phyloP scores from a whole-genome alignment of 1,140 invertebrate genomes.

The Drosophila serrata region DNA sequence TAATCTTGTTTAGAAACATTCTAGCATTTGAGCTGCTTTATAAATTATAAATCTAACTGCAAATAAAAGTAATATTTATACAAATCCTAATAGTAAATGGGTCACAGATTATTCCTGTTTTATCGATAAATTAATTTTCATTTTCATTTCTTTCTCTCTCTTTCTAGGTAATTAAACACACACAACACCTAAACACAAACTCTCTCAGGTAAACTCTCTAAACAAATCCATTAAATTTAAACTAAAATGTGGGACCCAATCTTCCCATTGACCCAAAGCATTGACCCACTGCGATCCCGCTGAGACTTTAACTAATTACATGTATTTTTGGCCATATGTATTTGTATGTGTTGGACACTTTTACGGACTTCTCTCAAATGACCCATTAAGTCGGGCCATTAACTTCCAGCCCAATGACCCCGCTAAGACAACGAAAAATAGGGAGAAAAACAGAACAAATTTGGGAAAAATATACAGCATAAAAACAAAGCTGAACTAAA shows the following conservation, averaged over 20 bases:
- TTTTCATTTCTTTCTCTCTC: constrained; percentile 6
- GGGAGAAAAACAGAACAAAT: constrained; percentile 21
- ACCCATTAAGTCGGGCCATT: constrained; percentile 77
- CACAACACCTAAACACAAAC: background rate
- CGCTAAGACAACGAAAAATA: constrained; percentile 35
- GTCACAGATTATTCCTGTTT: background rate
- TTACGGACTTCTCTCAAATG: constrained; percentile 75
- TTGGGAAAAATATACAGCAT: constrained; percentile 11
- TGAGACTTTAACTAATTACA: constrained; percentile 61
- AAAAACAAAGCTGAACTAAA: constrained; percentile 31
- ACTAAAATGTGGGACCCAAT: constrained; percentile 29
- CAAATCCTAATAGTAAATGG: background rate
- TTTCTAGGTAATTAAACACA: constrained; percentile 58
- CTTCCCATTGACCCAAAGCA: constrained; percentile 44
- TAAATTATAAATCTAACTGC: background rate
- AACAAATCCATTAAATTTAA: constrained; percentile 30
- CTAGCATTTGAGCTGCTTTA: background rate
- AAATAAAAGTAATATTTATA: background rate
- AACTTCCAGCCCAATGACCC: constrained; percentile 75
- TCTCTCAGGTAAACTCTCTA: constrained; percentile 45
- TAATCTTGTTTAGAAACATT: too few relatives aligned
- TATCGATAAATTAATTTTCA: background rate
- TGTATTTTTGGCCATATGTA: constrained; percentile 26
- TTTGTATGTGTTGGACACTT: constrained; percentile 57
- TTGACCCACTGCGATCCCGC: constrained; percentile 51